A percentile compares a stretch with the other conserved stretches of the same genome.
Evolutionary conservation across 1,140 invertebrate species (phyloP).

Genomic region (Gonatopus flavifemur): DNA sequence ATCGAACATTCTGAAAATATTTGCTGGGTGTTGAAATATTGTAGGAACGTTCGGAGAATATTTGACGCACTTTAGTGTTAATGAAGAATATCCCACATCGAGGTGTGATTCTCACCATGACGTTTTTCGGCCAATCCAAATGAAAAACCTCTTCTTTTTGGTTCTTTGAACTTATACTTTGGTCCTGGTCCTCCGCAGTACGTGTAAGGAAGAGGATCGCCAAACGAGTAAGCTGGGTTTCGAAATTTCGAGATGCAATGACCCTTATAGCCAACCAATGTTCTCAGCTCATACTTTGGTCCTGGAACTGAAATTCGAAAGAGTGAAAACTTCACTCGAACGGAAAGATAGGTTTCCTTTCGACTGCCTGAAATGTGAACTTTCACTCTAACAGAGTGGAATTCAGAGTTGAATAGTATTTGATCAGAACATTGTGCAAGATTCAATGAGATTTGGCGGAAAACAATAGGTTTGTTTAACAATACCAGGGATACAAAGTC

Average conservation of each 20-base stretch:
- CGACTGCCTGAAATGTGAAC: background rate
- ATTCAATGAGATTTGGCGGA: background rate
- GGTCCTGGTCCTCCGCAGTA: slow-evolving; percentile 40
- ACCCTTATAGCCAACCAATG: slow-evolving; percentile 38
- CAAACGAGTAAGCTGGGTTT: slow-evolving; percentile 46
- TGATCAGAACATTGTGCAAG: background rate
- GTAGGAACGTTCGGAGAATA: background rate
- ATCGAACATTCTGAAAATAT: background rate
- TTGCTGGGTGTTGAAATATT: background rate
- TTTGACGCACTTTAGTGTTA: background rate
- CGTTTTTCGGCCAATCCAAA: slow-evolving; percentile 20
- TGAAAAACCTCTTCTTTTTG: slow-evolving; percentile 22
- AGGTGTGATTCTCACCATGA: too few species aligned
- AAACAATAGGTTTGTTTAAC: background rate
- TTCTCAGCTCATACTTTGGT: slow-evolving; percentile 43
- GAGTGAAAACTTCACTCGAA: background rate
- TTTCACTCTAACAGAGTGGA: background rate
- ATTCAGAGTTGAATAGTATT: background rate
- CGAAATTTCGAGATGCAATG: slow-evolving; percentile 43
- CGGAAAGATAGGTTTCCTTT: background rate
- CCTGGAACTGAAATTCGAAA: slow-evolving; percentile 39
- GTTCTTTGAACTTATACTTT: slow-evolving; percentile 28
- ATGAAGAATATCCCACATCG: background rate
- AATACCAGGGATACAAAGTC: background rate
- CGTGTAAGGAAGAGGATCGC: background rate